Evolutionary conservation across 2,888 invertebrate species (phyloP).

Genomic region (Eupithecia vulgata): DNA sequence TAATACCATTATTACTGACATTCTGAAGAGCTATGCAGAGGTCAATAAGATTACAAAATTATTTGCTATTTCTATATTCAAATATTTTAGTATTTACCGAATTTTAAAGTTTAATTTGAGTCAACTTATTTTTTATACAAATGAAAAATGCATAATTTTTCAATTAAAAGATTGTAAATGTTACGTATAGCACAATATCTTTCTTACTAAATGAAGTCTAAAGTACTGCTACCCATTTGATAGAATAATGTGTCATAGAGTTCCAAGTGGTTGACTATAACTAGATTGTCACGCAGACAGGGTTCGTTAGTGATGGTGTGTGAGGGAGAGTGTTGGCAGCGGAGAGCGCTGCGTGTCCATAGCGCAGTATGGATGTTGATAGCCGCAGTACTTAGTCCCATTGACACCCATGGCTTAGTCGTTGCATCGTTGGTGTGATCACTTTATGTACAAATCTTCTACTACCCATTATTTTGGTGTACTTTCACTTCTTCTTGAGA

Average conservation of each 20-base stretch:
- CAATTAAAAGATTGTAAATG: neutral
- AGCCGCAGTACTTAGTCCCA: slow-evolving; percentile 73
- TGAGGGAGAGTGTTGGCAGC: slow-evolving; percentile 56
- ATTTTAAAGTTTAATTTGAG: neutral
- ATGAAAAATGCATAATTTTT: neutral
- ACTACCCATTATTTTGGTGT: slow-evolving; percentile 64
- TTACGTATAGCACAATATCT: neutral
- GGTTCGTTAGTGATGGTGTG: neutral
- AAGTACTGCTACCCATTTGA: neutral
- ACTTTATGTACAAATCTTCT: slow-evolving; percentile 52
- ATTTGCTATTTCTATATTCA: neutral
- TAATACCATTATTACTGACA: no score
- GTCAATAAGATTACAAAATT: slow-evolving; percentile 14
- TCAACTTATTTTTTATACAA: neutral
- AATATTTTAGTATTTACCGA: neutral
- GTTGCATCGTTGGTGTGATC: slow-evolving; percentile 76
- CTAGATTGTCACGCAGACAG: neutral
- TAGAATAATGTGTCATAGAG: slow-evolving; percentile 1
- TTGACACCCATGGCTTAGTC: slow-evolving; percentile 78
- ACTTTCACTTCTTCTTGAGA: slow-evolving; percentile 69
- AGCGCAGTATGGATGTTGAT: slow-evolving; percentile 73
- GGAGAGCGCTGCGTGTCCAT: slow-evolving; percentile 64
- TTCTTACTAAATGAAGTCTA: slow-evolving; percentile 4
- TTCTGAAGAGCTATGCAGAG: slow-evolving; percentile 20
- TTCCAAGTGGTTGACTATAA: no score